These are phyloP conservation scores for Zeugodacus cucurbitae DNA, from an alignment of 1,140 invertebrate species.

Conservation along the genomic window DNA sequence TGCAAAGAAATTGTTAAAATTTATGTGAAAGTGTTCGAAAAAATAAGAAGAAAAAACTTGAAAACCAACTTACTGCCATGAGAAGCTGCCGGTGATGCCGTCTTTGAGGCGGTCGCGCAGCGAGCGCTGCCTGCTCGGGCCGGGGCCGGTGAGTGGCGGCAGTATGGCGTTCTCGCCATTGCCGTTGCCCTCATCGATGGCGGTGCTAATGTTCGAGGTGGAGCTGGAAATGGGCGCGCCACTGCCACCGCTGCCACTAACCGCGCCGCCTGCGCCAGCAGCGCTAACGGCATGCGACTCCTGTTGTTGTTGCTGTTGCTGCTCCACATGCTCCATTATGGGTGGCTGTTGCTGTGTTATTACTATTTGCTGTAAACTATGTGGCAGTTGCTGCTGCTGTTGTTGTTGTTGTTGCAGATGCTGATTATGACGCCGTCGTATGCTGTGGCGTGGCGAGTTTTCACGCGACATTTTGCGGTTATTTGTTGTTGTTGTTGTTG, in stretches of 20 bases:
- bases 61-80: slow-evolving; percentile 77
- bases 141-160: slow-evolving; percentile 69
- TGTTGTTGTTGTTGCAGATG: slow-evolving; percentile 47
- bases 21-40: not conserved
- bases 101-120: slow-evolving; percentile 79
- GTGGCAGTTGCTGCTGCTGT: slow-evolving; percentile 43
- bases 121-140: slow-evolving; percentile 72
- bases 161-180: slow-evolving; percentile 53
- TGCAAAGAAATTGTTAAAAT: not conserved
- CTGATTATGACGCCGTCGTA: slow-evolving; percentile 57
- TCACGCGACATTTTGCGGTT: slow-evolving; percentile 60
- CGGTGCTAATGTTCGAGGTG: slow-evolving; percentile 60
- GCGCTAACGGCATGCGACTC: slow-evolving; percentile 40
- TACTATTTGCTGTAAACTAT: slow-evolving; percentile 51
- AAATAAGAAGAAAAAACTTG: not conserved
- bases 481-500: slow-evolving; percentile 39
- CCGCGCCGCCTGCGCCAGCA: slow-evolving; percentile 43
- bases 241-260: not conserved
- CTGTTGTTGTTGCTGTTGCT: slow-evolving; percentile 33
- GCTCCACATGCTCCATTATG: slow-evolving; percentile 59
- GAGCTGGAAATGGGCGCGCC: slow-evolving; percentile 57
- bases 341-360: slow-evolving; percentile 51
- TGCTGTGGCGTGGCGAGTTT: slow-evolving; percentile 63
- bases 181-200: slow-evolving; percentile 57
- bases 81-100: slow-evolving; percentile 78